Conservation (phyloP, 2,113 vertebrate species). For the Leptocoma aspasia region DNA sequence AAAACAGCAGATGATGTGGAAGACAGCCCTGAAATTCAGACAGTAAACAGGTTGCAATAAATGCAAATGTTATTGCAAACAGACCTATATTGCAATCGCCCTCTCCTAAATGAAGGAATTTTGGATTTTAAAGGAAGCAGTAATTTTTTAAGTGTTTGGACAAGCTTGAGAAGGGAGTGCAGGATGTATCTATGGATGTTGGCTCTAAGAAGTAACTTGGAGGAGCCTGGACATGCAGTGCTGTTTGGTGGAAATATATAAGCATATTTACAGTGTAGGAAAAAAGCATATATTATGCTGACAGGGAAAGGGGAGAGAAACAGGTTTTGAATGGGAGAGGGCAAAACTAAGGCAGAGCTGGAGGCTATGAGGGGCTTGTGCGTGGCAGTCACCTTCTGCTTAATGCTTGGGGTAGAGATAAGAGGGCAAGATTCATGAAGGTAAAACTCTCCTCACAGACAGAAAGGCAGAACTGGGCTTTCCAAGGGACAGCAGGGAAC, state of each 20-base stretch:
- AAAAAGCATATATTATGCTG: too few relatives aligned
- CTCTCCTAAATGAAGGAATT: not conserved
- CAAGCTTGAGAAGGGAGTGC: not conserved
- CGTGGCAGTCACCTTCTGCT: rapidly evolving
- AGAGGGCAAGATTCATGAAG: not conserved
- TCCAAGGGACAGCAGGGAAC: not conserved
- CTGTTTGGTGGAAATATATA: not conserved
- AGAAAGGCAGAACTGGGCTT: not conserved
- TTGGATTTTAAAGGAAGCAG: not conserved
- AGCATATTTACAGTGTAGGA: too few relatives aligned
- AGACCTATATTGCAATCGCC: not conserved
- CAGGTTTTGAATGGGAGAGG: not conserved
- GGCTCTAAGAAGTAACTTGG: not conserved
- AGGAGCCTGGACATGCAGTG: not conserved
- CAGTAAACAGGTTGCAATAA: not conserved
- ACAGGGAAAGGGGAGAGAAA: not conserved
- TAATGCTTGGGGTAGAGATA: not conserved
- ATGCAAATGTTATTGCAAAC: not conserved
- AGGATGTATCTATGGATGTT: not conserved
- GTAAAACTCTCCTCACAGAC: not conserved
- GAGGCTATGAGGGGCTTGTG: not conserved
- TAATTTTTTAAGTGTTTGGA: not conserved
- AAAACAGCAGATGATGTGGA: not conserved
- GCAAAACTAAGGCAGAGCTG: not conserved
- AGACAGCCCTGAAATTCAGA: not conserved